Evolutionary conservation across 2,888 invertebrate species (phyloP), one percentile per base, ranked within the genome.

Genomic region (Listrodromus nycthemerus): DNA sequence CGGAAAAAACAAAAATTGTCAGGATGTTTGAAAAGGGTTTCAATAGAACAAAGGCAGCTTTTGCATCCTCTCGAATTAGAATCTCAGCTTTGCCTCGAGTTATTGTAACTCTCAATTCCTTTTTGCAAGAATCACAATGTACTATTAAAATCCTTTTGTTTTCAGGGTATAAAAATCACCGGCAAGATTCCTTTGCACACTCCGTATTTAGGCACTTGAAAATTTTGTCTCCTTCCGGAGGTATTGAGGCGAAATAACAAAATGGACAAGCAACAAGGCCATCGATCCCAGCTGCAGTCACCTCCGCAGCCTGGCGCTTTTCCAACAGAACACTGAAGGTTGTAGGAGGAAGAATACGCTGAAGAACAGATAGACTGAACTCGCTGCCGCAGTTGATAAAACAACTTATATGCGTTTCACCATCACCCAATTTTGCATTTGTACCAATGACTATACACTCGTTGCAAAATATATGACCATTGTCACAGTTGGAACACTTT

Each of bases 221-320:
- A 1, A 95, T 91, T 82, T 92, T 92, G 73, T 94, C 92, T 41
- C 90, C 91, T 1, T 89, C 86, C 1, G 91, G 90, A 87, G 94
- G 94, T 86, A 95, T 94, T 19, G 94, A 94, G 24, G 94, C 94
- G 87, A 94, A 95, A 50, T 94, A 92, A 86, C 95, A 95, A 88
- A 94, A 95, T 0, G 95, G 95, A 89, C 95, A 95, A 1, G 92
- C 90, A 1, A 94, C 94, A 7, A 95, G 90, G 67, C 94, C 94
- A n/a, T 94, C 93, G 30, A 95, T 91, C 58, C 92, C 93, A 41
- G 95, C 95, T 24, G 93, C 92, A 76, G 89, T 90, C 6, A 95
- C 92, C 87, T 95, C 95, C 52, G 93, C 94, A 58, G 94, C 93
- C 86, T 95, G 94, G 77, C 93, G 91, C 71, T 93, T 92, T 10